Conservation (phyloP, 2,113 vertebrate genomes). For the Rhinogobius similis region DNA sequence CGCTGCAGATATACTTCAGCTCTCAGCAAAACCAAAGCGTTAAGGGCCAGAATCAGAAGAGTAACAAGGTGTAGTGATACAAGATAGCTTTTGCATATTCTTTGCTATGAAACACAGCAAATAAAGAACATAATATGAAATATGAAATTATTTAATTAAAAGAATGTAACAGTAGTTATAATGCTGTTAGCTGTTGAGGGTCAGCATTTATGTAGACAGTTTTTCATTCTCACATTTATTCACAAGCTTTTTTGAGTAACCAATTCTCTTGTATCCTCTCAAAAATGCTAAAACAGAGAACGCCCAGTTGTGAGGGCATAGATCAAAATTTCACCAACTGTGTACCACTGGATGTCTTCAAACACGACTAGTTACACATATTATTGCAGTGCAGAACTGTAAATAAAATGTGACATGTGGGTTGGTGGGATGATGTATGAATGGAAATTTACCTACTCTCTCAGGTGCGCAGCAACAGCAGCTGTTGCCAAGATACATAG, state of each 20-base stretch:
- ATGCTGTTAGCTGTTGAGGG: neutral
- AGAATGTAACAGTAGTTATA: neutral
- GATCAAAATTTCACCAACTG: neutral
- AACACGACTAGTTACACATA: neutral
- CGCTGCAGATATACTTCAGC: constrained; percentile 44
- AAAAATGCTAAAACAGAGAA: neutral
- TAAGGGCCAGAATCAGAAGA: neutral
- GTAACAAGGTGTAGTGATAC: neutral
- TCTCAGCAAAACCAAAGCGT: constrained; percentile 40
- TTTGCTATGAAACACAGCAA: neutral
- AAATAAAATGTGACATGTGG: neutral
- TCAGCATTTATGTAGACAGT: neutral
- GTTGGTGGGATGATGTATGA: neutral
- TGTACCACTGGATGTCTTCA: neutral
- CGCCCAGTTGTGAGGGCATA: neutral
- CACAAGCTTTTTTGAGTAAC: neutral
- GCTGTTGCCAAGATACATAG: constrained; percentile 68
- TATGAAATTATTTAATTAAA: neutral
- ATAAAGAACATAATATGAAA: neutral
- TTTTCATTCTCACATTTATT: neutral
- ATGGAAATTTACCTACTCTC: constrained; percentile 24
- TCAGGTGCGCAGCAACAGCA: constrained; percentile 58
- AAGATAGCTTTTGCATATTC: neutral
- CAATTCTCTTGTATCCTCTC: neutral
- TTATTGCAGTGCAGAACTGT: constrained; percentile 23